Base-by-base conservation (phyloP, 2,888 invertebrate species). In the Choreutis nemorana region DNA sequence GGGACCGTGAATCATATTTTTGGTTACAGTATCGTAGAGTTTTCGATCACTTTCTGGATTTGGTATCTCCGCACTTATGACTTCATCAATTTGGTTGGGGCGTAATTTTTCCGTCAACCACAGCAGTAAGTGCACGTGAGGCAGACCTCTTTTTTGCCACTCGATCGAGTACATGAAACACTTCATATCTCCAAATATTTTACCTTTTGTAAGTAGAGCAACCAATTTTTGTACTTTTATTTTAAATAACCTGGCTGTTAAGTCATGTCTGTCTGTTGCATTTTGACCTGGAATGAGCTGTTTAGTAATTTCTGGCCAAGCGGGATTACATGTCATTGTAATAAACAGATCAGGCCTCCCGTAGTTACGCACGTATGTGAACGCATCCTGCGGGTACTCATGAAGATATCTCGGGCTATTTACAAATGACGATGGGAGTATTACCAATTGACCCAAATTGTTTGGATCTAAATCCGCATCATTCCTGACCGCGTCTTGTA, bases 21-120 rank as follows among this genome's bases (percentile, higher is more conserved):
- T 40, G 11, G 7, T 37, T 3, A 39, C 35, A 34, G 40, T 34
- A 26, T 39, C 36, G 33, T 38, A 35, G 33, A 40, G 30, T 22
- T 32, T 32, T 36, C 33, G 40, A 36, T 44, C 43, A 9, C 10
- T 18, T 7, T 39, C 10, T 11, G 36, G 35, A 32, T 57, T 33
- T 2, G 55, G 44, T 4, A 53, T 35, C 34, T 64, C 63, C 9
- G 62, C 58, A 5, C 34, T 33, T 3, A 67, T 55, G 3, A 59
- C 20, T 3, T 41, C 14, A 36, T 68, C 61, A 24, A 57, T 49
- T 44, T 55, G 33, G 27, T 51, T 32, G 10, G 53, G 40, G 5
- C 25, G 23, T 6, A 55, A 46, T 42, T 45, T 51, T 2, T 49
- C 36, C 3, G 27, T 29, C 28, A 37, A 34, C 37, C 37, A 41